These are phyloP conservation scores for cat (Felis catus) DNA, from an alignment of 2,113 vertebrate species.

Conservation along the genomic window F.catus_Fca126_mat1.0 CM031412.1:47030001-47030500, in stretches of 20 bases:
- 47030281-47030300: constrained; percentile 27
- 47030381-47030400: background rate
- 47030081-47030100: background rate
- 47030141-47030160: background rate
- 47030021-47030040: background rate
- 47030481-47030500: constrained; percentile 62
- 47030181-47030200: background rate
- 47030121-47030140: background rate
- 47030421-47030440: constrained; percentile 43
- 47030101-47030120: background rate
- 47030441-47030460: constrained; percentile 55
- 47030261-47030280: constrained; percentile 23
- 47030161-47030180: background rate
- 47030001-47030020: background rate
- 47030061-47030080: background rate
- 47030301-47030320: background rate
- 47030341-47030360: background rate
- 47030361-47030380: constrained; percentile 16
- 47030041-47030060: background rate
- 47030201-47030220: background rate
- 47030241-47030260: background rate
- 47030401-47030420: constrained; percentile 41
- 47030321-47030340: background rate
- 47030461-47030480: constrained; percentile 54
- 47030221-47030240: background rate